phyloP scores from a whole-genome alignment of 1,140 invertebrate genomes.

The Drosophila insularis region DNA sequence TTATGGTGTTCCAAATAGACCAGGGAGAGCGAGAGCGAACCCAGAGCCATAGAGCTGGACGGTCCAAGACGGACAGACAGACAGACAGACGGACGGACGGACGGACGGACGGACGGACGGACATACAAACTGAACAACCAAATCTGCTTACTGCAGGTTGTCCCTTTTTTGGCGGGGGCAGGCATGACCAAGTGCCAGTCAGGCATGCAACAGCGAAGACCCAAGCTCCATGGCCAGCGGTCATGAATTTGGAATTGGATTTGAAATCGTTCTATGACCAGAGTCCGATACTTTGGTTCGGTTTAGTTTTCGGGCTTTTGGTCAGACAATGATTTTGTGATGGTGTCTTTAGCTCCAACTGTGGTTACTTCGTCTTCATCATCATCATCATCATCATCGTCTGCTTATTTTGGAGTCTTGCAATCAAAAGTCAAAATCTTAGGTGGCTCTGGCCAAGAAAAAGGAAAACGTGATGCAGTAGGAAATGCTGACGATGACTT shows the following conservation, averaged over 20 bases:
- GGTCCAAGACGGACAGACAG: constrained; percentile 19
- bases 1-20: constrained; percentile 76
- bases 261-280: constrained; percentile 60
- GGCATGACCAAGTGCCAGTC: constrained; percentile 33
- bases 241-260: constrained; percentile 58
- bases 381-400: constrained; percentile 26
- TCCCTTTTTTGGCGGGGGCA: constrained; percentile 48
- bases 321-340: constrained; percentile 45
- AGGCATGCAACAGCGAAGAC: constrained; percentile 35
- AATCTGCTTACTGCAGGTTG: constrained; percentile 58
- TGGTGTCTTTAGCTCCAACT: constrained; percentile 44
- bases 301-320: constrained; percentile 41
- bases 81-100: too few species aligned
- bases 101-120: constrained; percentile 10
- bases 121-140: not conserved
- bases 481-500: constrained; percentile 71
- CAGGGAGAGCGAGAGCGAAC: constrained; percentile 18
- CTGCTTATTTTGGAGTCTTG: constrained; percentile 22
- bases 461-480: constrained; percentile 76
- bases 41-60: constrained; percentile 25
- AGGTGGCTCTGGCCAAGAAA: constrained; percentile 50
- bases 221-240: constrained; percentile 45
- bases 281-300: constrained; percentile 9
- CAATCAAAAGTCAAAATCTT: constrained; percentile 79
- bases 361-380: constrained; percentile 33